phyloP scores from a whole-genome alignment of 37 sponge, comb jelly and placozoan species.

The Axinella damicornis region DNA sequence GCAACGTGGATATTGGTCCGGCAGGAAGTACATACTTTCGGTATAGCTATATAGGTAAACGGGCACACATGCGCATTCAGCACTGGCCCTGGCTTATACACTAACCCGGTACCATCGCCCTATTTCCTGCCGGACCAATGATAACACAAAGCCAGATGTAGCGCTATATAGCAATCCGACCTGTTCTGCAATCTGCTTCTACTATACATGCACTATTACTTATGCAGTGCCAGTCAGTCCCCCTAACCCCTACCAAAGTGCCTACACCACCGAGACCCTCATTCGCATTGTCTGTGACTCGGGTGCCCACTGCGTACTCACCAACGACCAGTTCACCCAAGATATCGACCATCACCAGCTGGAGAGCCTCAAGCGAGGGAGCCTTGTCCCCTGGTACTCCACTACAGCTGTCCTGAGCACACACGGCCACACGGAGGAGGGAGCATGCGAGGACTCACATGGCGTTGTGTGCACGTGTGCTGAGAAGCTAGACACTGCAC shows the following conservation, averaged over 20 bases:
- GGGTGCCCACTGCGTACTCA: slow-evolving; percentile 20
- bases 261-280: slow-evolving; percentile 17
- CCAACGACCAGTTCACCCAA: not conserved
- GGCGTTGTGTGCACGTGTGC: not conserved
- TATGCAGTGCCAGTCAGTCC: slow-evolving; percentile 50
- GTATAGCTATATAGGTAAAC: no score
- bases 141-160: no score
- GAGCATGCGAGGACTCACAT: not conserved
- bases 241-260: slow-evolving; percentile 7
- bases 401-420: no score
- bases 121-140: no score
- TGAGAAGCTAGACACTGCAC: not conserved
- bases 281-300: slow-evolving; percentile 19
- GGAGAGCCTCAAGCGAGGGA: not conserved
- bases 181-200: not conserved
- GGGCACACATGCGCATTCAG: no score
- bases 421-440: not conserved
- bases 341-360: not conserved
- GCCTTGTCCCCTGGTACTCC: slow-evolving; percentile 21
- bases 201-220: not conserved
- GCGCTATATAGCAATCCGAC: not conserved
- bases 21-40: no score
- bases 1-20: no score
- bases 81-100: no score
- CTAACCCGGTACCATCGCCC: no score